Percentiles rank a stretch among this genome's conserved stretches.
phyloP scores from a whole-genome alignment of 1,140 invertebrate genomes.

The Cherax destructor region DNA sequence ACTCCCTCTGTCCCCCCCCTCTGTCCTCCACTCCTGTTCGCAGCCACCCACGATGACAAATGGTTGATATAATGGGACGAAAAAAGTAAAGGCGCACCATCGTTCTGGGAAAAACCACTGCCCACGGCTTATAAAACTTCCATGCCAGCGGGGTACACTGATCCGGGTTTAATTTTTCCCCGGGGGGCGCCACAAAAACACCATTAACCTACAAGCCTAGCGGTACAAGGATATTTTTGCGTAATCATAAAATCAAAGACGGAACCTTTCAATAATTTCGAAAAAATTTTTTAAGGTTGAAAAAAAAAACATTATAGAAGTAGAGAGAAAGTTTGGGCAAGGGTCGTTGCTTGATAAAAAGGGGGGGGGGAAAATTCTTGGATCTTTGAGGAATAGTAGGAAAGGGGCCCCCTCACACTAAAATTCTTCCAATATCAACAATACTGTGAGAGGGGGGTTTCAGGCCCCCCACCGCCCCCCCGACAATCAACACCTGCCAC shows the following conservation, averaged over 20 bases:
- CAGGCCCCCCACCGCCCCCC: too few species aligned
- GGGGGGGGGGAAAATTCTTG: not conserved
- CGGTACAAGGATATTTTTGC: not conserved
- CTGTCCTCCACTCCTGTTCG: too few species aligned
- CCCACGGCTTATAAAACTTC: not conserved
- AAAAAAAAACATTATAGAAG: conserved; percentile 34
- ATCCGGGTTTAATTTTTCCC: too few species aligned
- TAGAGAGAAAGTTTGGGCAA: conserved; percentile 14
- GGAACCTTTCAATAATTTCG: not conserved
- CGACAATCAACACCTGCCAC: not conserved
- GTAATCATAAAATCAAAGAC: not conserved
- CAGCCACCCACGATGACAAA: not conserved
- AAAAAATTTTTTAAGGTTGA: not conserved
- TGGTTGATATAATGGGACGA: not conserved
- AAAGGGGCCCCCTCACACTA: not conserved
- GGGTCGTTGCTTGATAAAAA: conserved; percentile 34
- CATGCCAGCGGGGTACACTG: not conserved
- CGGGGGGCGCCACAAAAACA: too few species aligned
- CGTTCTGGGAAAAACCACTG: too few species aligned
- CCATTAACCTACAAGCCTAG: too few species aligned
- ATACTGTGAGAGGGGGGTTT: not conserved
- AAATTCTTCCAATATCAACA: not conserved
- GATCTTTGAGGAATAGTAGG: not conserved
- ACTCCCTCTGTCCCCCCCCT: too few species aligned
- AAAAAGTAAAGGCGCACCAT: not conserved